Conservation (phyloP, 2,888 invertebrate genomes). For the Drosophila mettleri region DNA sequence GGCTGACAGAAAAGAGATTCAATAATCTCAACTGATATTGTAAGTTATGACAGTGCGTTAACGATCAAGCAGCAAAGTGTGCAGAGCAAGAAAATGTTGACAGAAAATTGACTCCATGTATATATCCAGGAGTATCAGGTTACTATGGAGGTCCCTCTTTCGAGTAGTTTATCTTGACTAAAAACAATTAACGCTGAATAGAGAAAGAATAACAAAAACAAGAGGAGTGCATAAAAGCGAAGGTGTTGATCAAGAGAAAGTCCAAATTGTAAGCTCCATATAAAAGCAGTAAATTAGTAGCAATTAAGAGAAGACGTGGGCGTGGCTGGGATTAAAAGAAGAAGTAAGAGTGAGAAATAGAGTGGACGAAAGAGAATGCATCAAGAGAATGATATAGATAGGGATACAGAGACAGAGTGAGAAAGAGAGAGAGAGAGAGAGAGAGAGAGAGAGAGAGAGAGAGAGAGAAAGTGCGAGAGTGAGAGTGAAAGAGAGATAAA, state of each 20-base stretch:
- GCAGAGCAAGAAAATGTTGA: not conserved
- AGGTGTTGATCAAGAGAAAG: not conserved
- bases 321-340: not conserved
- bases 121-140: not conserved
- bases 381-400: not conserved
- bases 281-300: not conserved
- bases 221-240: not conserved
- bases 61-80: not conserved
- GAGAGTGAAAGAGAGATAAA: not conserved
- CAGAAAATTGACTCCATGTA: not conserved
- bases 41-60: slow-evolving; percentile 22
- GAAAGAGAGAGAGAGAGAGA: too few relatives aligned
- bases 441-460: not conserved
- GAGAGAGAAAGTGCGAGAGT: not conserved
- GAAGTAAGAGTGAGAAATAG: not conserved
- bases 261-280: not conserved
- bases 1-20: slow-evolving; percentile 14
- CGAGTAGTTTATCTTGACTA: not conserved
- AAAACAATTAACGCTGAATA: not conserved
- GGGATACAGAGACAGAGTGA: not conserved
- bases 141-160: not conserved
- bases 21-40: slow-evolving; percentile 25
- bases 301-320: not conserved
- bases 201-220: not conserved
- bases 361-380: too few relatives aligned